Evolutionary conservation across 2,797 vertebrate genomes (phyloP).

Genomic region (Paramormyrops hopkinsi): DNA sequence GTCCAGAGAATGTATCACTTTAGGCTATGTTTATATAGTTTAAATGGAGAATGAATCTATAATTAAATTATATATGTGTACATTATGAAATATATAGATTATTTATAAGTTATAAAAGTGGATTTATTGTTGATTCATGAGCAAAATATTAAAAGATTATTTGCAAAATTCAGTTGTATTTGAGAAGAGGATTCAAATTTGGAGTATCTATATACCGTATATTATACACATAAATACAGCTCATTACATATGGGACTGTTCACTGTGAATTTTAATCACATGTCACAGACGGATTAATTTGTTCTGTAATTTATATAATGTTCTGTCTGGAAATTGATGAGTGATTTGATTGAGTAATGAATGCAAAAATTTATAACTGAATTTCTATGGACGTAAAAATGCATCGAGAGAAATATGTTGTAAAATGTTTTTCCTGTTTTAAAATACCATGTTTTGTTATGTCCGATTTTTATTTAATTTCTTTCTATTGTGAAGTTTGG

Average conservation of each 20-base stretch:
- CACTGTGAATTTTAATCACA: neutral
- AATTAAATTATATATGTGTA: neutral
- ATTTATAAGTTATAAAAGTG: neutral
- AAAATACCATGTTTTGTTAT: neutral
- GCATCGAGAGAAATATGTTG: neutral
- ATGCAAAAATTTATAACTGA: neutral
- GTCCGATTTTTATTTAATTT: neutral
- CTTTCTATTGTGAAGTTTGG: neutral
- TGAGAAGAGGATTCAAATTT: neutral
- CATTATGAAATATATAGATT: neutral
- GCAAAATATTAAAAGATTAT: neutral
- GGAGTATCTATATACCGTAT: neutral
- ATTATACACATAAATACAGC: neutral
- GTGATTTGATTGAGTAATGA: slow-evolving; percentile 2
- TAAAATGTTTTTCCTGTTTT: neutral
- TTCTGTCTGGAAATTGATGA: neutral
- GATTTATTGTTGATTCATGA: slow-evolving; percentile 9
- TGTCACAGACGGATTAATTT: neutral
- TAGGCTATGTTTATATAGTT: neutral
- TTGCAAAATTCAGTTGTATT: slow-evolving; percentile 2
- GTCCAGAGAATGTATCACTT: neutral
- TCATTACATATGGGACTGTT: neutral
- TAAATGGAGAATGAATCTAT: neutral
- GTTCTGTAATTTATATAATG: slow-evolving; percentile 3
- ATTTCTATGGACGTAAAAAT: neutral